Evolutionary conservation across 2,113 vertebrate genomes (phyloP).

Genomic region (Albula goreensis): DNA sequence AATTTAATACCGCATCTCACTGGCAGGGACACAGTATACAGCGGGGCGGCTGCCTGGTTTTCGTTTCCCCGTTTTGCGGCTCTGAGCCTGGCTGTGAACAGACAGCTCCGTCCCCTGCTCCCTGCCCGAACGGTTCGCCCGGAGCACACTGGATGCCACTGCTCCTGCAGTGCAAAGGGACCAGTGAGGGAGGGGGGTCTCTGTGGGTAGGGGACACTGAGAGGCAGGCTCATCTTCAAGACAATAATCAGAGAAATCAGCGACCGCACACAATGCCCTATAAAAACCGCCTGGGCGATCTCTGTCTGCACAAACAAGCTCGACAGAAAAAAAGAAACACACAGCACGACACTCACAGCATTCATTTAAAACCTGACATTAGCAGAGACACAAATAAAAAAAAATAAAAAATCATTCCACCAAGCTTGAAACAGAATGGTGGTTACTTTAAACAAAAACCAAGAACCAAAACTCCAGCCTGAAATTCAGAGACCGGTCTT

Average conservation of each 20-base stretch:
- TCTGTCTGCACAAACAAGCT: background rate
- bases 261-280: background rate
- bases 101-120: background rate
- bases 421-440: background rate
- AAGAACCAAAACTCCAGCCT: background rate
- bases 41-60: background rate
- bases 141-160: background rate
- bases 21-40: background rate
- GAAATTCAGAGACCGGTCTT: no score
- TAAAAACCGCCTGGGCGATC: background rate
- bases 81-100: background rate
- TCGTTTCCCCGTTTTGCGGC: background rate
- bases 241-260: background rate
- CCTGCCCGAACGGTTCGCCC: background rate
- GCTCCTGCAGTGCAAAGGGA: background rate
- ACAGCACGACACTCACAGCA: background rate
- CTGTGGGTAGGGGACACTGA: background rate
- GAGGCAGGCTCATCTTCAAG: background rate
- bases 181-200: no score
- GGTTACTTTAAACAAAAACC: background rate
- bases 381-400: background rate
- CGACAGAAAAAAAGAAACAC: background rate
- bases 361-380: no score
- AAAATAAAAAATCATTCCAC: background rate
- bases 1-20: conserved; percentile 16